Evolutionary conservation across 2,797 vertebrate species (phyloP), one percentile per base, ranked within the genome.

Genomic region (Parauchenoglanis punctatus): DNA sequence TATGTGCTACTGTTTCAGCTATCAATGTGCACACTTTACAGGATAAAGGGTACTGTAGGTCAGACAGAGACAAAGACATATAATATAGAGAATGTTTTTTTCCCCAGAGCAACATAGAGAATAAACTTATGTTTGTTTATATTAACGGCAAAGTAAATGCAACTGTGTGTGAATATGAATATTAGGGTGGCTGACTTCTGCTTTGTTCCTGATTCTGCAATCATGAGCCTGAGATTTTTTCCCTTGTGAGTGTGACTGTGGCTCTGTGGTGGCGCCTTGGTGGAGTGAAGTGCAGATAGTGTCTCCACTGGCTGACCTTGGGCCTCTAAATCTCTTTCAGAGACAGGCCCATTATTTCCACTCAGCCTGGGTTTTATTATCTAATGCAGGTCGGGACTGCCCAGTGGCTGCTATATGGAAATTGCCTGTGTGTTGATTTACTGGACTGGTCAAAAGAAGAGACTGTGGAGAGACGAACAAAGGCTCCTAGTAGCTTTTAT

Each of bases 221-320:
- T 87, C 77, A 91, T 85, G 61, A 87, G 23, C 81, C 46, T 12
- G 89, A 87, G 86, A 86, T 84, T 88, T 88, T 86, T 78, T 61
- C 85, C 87, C 56, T 67, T 2, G 35, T 46, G 75, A 84, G 84
- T 40, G 12, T 87, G 72, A 91, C 83, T 86, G 88, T 83, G 86
- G 73, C 82, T 81, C 84, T 70, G 59, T 35, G 44, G 75, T 46
- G 85, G 83, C 65, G 83, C 67, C 86, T 85, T 56, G 31, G 65
- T 54, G 72, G 84, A 85, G 58, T 52, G 72, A 85, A 77, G 72
- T 85, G 85, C 88, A 25, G 85, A 84, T 82, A 87, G 67, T 72
- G 85, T 87, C 87, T 67, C 85, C 67, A 87, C 90, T 84, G 68
- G 61, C 87, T 90, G 90, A 90, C 90, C 90, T 83, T 84, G 77